phyloP scores from a whole-genome alignment of 2,888 invertebrate genomes.

The Papilio gigon region DNA sequence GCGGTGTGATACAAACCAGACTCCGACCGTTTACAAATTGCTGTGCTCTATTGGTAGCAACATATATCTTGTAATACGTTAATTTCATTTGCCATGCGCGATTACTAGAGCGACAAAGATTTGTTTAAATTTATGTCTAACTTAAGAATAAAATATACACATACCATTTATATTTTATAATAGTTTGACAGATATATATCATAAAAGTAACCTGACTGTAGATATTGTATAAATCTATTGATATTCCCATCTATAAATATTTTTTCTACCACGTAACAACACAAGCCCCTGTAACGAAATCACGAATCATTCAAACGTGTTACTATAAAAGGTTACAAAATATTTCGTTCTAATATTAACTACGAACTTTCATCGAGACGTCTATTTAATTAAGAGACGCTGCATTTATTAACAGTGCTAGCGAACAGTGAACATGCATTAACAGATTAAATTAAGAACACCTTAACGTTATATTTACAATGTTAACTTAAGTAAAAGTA shows the following conservation, averaged over 20 bases:
- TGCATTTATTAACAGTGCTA: constrained; percentile 10
- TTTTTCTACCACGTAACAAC: neutral
- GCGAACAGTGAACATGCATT: constrained; percentile 21
- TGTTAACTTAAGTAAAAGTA: neutral
- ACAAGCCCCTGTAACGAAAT: neutral
- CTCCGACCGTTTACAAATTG: neutral
- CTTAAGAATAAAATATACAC: neutral
- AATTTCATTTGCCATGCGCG: neutral
- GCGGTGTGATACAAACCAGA: constrained; percentile 42
- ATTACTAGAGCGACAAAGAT: neutral
- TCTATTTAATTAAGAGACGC: constrained; percentile 26
- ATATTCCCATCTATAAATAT: no score
- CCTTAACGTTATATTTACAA: neutral
- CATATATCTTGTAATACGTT: neutral
- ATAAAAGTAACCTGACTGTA: no score
- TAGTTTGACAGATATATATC: no score
- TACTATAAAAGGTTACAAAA: constrained; percentile 8
- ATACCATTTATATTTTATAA: no score
- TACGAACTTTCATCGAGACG: constrained; percentile 11
- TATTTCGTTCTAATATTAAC: constrained; percentile 21
- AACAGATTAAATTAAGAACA: constrained; percentile 25
- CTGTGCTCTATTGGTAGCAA: neutral
- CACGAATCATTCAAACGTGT: neutral
- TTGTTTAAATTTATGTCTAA: neutral
- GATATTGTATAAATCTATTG: no score